Evolutionary conservation across 1,140 invertebrate species (phyloP), one percentile per base, ranked within the genome.

Genomic region (Dysdera silvatica): DNA sequence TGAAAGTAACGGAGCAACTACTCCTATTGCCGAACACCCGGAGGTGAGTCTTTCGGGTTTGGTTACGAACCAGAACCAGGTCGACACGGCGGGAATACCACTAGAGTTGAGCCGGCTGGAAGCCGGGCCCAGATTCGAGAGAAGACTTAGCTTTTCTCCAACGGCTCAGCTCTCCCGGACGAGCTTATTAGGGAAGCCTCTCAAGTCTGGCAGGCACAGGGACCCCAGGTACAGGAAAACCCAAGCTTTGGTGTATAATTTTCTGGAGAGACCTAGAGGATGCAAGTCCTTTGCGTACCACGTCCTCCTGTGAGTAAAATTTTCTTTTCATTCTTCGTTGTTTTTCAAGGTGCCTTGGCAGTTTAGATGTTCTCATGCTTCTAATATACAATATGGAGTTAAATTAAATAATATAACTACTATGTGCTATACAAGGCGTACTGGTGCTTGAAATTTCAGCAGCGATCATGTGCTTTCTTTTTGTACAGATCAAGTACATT

Each of bases 241-340:
- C 53, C 92, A 95, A 78, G 86, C 87, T 72, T 85, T 86, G 76
- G 83, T 94, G 74, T 94, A 95, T 81, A 95, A 95, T 80, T 95
- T 95, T 78, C 83, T 95, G 73, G 92, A 95, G 80, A 80, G 91
- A 74, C 91, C 92, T 57, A 82, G 91, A 68, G 88, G 88, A 67
- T 82, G 84, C 74, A 85, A 84, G 74, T 87, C 89, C 61, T 84
- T 91, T 73, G 80, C 86, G 68, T 95, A 95, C 80, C 92, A 95
- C 81, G 83, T 95, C 76, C 79, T 89, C 72, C 87, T 95, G 91
- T 95, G 84, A 94, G 91, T 82, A 69, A 49, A 51, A 18, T 45
- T 33, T 43, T 59, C 18, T 35, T 54, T 41, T 55, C 24, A 2
- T 2, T n/a, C n/a, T n/a, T n/a, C n/a, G n/a, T n/a, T n/a, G n/a